Base-by-base conservation (phyloP, 92 coral and sea anemone species). In the Porites evermanni region DNA sequence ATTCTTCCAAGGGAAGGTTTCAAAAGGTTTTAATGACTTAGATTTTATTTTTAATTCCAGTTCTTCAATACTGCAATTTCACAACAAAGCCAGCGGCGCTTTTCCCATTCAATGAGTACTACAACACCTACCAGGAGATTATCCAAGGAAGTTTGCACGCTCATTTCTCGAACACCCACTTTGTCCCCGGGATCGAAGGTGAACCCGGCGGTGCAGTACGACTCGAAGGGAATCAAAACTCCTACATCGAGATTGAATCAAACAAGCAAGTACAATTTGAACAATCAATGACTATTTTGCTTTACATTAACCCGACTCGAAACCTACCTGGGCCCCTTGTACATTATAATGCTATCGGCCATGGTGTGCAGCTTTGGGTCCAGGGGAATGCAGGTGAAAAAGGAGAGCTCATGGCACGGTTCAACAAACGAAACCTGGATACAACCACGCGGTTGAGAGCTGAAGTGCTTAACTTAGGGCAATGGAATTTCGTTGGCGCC, bases 401-500 rank as follows among this genome's bases (percentile, higher is more conserved):
- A 19, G 88, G 23, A 11, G 50, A 11, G 75, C 73, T 92, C 0
- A 82, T 72, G 80, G 95, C 88, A 0, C 83, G 96, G 59, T 81
- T 93, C 56, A 81, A 87, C 47, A 80, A 75, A 58, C 81, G 90
- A 77, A 73, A 74, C 32, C 12, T 75, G 52, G 1, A 29, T 19
- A 21, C 19, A 6, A 64, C 96, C 19, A 1, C n/a, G 4, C 81
- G 88, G 75, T 20, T 85, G 24, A 53, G 38, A 7, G 79, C 77
- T 67, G 51, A 47, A 21, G 88, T 84, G 60, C 78, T 93, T 26
- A 84, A 77, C 26, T 20, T 90, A 53, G 80, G 65, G 5, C 77
- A 73, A 11, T 93, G 96, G 96, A 93, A 93, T 77, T 90, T 84
- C 74, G 84, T 90, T 68, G 96, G 96, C 26, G 91, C 89, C 17